phyloP scores from a whole-genome alignment of 2,888 invertebrate species.

The Sarcophaga rosellei region DNA sequence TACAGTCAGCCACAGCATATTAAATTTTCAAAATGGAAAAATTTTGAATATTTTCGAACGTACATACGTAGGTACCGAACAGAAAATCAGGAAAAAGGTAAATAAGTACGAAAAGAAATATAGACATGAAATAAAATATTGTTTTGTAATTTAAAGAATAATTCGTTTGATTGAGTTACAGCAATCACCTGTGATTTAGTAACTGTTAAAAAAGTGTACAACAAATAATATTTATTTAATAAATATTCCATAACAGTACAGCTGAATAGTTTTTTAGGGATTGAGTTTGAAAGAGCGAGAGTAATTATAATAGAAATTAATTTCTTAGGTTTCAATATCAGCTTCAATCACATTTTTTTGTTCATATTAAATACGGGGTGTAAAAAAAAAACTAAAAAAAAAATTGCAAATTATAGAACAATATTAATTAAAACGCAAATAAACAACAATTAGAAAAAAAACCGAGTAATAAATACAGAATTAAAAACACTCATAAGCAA shows the following conservation, averaged over 20 bases:
- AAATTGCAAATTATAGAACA: too few species aligned
- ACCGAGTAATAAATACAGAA: too few species aligned
- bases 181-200: conserved; percentile 15
- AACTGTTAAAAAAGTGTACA: background rate
- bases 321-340: conserved; percentile 2
- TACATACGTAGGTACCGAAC: too few species aligned
- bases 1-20: background rate
- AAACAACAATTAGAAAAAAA: too few species aligned
- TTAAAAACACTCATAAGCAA: too few species aligned
- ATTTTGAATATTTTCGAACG: background rate
- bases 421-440: too few species aligned
- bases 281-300: background rate
- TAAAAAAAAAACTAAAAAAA: too few species aligned
- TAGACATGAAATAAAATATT: background rate
- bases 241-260: conserved; percentile 6
- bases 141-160: conserved; percentile 26
- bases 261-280: too few species aligned
- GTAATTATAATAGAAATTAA: background rate
- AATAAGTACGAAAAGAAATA: background rate
- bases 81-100: too few species aligned
- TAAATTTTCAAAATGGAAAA: conserved; percentile 25
- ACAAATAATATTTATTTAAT: background rate
- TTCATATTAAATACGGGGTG: too few species aligned
- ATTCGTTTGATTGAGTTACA: conserved; percentile 4
- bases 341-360: too few species aligned